These are phyloP conservation scores for Myotis findleyi DNA, from an alignment of 2,797 vertebrate genomes.

Conservation along the genomic window DNA sequence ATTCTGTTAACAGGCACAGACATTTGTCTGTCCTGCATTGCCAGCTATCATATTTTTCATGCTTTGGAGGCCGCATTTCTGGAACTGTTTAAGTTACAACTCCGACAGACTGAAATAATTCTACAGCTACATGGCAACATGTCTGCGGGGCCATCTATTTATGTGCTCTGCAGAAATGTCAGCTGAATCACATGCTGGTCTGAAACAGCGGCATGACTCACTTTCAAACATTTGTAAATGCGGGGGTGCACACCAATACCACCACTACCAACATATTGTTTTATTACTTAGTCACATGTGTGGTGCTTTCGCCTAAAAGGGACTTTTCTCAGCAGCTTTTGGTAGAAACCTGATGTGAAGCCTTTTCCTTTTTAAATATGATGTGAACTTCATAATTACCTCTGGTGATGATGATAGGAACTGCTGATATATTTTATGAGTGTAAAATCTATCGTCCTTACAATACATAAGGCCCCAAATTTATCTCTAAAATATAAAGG, in stretches of 20 bases:
- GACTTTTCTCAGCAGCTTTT: background rate
- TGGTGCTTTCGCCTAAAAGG: background rate
- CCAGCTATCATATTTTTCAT: background rate
- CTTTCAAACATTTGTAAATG: background rate
- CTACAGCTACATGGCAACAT: background rate
- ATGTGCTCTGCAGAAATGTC: background rate
- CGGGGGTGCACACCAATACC: background rate
- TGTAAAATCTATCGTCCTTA: background rate
- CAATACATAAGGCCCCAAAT: background rate
- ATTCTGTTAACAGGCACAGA: background rate
- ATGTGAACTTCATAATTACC: background rate
- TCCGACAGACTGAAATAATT: background rate
- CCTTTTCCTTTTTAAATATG: background rate
- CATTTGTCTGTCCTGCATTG: background rate
- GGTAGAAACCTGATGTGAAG: background rate
- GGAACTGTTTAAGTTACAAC: background rate
- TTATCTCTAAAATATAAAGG: background rate
- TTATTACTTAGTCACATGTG: background rate
- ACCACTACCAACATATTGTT: background rate
- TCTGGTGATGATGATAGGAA: background rate
- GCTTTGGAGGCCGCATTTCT: slow-evolving; percentile 14
- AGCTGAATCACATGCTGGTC: background rate
- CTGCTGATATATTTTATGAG: background rate
- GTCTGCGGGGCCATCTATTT: background rate
- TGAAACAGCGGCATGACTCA: background rate